phyloP scores from a whole-genome alignment of 2,113 vertebrate species.

The Phalacrocorax pelagicus region DNA sequence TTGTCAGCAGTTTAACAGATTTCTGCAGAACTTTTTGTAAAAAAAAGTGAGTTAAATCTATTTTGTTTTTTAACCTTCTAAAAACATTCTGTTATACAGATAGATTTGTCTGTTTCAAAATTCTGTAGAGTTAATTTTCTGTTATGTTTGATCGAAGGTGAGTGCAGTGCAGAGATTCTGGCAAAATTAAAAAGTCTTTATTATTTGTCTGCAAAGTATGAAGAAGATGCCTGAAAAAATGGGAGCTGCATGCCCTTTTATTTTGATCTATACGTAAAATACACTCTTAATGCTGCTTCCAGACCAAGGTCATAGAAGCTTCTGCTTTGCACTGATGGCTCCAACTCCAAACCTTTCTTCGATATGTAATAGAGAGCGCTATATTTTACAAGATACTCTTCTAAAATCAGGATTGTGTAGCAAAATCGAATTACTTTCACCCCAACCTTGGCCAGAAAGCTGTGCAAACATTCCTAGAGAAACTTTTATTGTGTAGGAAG shows the following conservation, averaged over 20 bases:
- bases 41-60: neutral
- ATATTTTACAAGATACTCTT: neutral
- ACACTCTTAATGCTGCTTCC: neutral
- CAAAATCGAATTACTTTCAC: neutral
- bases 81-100: neutral
- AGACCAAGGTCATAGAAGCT: neutral
- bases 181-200: neutral
- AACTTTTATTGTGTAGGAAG: neutral
- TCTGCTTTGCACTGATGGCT: neutral
- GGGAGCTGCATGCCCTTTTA: neutral
- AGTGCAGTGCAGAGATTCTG: neutral
- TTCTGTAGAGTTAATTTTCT: neutral
- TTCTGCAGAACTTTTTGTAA: neutral
- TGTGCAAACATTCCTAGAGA: neutral
- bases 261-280: neutral
- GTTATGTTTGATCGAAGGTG: neutral
- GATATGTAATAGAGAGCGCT: neutral
- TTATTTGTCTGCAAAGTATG: neutral
- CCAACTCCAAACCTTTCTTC: neutral
- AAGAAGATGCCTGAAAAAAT: neutral
- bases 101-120: neutral
- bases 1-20: neutral
- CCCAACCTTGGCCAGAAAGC: neutral
- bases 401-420: neutral
- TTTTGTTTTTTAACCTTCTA: neutral